These are phyloP conservation scores for Lepidocyrtinus sp. DNA, from an alignment of 2,888 invertebrate species.

Conservation along the genomic window DNA sequence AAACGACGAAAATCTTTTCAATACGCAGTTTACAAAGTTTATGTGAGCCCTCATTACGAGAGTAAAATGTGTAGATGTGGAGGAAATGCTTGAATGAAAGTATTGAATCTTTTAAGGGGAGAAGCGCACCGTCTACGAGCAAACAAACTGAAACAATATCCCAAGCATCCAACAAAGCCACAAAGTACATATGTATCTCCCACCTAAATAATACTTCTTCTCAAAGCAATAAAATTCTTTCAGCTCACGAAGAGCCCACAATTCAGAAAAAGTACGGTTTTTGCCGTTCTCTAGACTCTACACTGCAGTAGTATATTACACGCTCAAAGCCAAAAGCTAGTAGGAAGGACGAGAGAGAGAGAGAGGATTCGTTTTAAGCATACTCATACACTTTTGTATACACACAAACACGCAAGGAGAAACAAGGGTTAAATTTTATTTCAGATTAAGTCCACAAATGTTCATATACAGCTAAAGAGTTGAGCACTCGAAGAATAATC, in stretches of 20 bases:
- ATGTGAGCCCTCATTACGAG: too few species aligned
- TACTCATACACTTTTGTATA: too few species aligned
- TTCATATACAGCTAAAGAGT: not conserved
- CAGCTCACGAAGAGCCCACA: not conserved
- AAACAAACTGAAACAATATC: constrained; percentile 16
- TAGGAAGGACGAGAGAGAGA: constrained; percentile 10
- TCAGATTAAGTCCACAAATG: not conserved
- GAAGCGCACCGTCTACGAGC: not conserved
- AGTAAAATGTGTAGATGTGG: too few species aligned
- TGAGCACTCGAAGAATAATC: not conserved
- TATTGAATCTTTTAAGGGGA: not conserved
- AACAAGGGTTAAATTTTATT: not conserved
- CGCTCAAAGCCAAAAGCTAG: too few species aligned
- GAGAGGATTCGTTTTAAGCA: too few species aligned
- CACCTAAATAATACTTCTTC: constrained; percentile 10
- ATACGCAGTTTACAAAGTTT: too few species aligned
- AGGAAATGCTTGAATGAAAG: not conserved
- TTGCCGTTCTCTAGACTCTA: not conserved
- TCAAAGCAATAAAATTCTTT: constrained; percentile 18
- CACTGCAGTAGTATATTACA: too few species aligned
- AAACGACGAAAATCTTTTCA: too few species aligned
- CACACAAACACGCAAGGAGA: constrained; percentile 11
- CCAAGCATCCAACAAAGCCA: not conserved
- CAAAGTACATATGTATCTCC: constrained; percentile 9
- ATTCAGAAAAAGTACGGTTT: not conserved